Percentiles rank a stretch among this genome's conserved stretches.
These are phyloP conservation scores for Syngnathus acus DNA, from an alignment of 2,797 vertebrate species.

Conservation along the genomic window DNA sequence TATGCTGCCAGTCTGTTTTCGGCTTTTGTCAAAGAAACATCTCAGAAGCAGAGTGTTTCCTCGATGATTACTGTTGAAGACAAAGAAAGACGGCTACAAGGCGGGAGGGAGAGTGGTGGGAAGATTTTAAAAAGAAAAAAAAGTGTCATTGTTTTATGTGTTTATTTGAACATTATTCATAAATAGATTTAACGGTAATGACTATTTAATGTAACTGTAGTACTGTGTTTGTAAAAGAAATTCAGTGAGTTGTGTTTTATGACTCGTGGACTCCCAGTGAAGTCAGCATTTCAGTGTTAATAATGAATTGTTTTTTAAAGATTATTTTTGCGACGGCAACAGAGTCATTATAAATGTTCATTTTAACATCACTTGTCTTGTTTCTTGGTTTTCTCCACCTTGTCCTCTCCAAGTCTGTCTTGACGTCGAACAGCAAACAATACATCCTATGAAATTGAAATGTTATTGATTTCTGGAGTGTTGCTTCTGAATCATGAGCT, in stretches of 20 bases:
- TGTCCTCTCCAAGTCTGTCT: constrained; percentile 14
- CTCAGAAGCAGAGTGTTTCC: constrained; percentile 67
- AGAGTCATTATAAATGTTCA: constrained; percentile 87
- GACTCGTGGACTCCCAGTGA: constrained; percentile 78
- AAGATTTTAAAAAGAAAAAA: constrained; percentile 48
- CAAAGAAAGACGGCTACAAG: constrained; percentile 56
- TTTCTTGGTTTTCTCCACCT: constrained; percentile 69
- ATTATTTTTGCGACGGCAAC: constrained; percentile 74
- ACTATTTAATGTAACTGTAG: constrained; percentile 78
- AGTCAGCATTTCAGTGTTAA: constrained; percentile 77
- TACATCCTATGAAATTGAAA: not conserved
- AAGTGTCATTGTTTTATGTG: constrained; percentile 67
- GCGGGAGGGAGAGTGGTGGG: constrained; percentile 33
- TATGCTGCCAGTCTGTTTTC: constrained; percentile 75
- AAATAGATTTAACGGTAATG: constrained; percentile 74
- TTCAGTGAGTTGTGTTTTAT: constrained; percentile 79
- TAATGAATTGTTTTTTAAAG: constrained; percentile 80
- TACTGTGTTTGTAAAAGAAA: constrained; percentile 78
- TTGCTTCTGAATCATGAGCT: not conserved
- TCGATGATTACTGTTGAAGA: constrained; percentile 64
- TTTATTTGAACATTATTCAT: constrained; percentile 72
- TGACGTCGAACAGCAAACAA: not conserved
- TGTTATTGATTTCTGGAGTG: not conserved
- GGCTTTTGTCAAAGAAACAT: constrained; percentile 63
- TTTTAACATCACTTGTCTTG: constrained; percentile 82